Evolutionary conservation across 2,113 vertebrate species (phyloP).

Genomic region (Shinisaurus crocodilurus): DNA sequence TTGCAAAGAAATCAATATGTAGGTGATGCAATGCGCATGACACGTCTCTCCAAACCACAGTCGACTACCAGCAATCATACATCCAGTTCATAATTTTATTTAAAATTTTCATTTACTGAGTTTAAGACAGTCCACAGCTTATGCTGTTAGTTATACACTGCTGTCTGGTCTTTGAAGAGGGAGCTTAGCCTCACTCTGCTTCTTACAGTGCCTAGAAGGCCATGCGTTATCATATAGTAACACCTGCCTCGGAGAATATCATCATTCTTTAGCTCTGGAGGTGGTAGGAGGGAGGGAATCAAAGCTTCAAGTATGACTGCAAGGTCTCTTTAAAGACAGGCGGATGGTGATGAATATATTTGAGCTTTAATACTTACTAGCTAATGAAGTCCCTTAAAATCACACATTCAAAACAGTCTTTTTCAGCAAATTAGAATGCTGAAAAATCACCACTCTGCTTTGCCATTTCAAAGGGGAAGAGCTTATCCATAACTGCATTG

Average conservation of each 20-base stretch:
- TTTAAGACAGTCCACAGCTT: conserved; percentile 28
- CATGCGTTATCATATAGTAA: not conserved
- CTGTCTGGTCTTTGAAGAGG: not conserved
- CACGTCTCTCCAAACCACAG: too few relatives aligned
- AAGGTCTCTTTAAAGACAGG: not conserved
- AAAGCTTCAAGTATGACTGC: not conserved
- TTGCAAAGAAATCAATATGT: not conserved
- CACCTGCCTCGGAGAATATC: not conserved
- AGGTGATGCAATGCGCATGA: not conserved
- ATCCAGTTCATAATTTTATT: too few relatives aligned
- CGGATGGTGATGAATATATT: not conserved
- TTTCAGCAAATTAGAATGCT: accelerated
- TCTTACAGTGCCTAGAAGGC: not conserved
- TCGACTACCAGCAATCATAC: too few relatives aligned
- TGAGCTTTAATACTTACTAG: not conserved
- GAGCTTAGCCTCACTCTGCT: not conserved
- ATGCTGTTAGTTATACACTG: conserved; percentile 28
- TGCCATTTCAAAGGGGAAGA: not conserved
- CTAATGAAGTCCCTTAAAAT: not conserved
- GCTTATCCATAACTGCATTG: not conserved
- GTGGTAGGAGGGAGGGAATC: not conserved
- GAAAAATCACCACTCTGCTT: not conserved
- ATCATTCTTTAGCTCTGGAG: not conserved
- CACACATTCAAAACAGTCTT: not conserved
- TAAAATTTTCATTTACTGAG: not conserved